Evolutionary conservation across 1,140 invertebrate genomes (phyloP), one percentile per base, ranked within the genome.

Genomic region (Phymorhynchus buccinoides): DNA sequence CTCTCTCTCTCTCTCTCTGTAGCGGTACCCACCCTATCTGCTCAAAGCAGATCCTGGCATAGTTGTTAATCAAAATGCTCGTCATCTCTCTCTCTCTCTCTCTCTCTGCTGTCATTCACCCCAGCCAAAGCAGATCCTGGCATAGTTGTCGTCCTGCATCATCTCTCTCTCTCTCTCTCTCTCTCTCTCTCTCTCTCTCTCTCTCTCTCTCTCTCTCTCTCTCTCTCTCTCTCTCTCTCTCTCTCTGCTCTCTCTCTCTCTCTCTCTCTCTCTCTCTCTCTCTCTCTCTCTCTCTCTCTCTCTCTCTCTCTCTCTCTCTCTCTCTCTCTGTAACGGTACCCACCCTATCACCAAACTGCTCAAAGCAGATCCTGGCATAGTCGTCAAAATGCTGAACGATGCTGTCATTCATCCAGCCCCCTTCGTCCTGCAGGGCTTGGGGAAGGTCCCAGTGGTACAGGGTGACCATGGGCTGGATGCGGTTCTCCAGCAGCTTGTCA

Each of bases 371-470:
- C 7, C 87, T 66, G 30, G 94, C 92, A 84, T 93, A 94, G 66
- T 93, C 90, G 48, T 92, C 90, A 86, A 95, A 95, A 84, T 93
- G 94, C n/a, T 94, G 91, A 0, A 92, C 89, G 37, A 94, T 93
- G 1, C 91, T 56, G 3, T 93, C 88, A 87, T 95, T 95, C 0
- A 92, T 86, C 94, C 95, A 95, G 12, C 95, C 95, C 32, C 92
- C 94, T 16, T 83, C 30, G 56, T 89, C 80, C 73, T 93, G 52
- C 52, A 85, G 73, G 16, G 88, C 85, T 83, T 92, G 91, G 7
- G 93, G 91, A 48, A 93, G 89, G 84, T 94, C 94, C 93, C 93
- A 94, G 89, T 95, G 94, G 87, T 93, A 95, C 39, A 95, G 85
- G 12, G 92, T 95, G 1, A 96, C 95, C 93, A 92, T 89, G 22